Conservation (phyloP, 2,888 invertebrate species). For the Liposcelis brunnea region DNA sequence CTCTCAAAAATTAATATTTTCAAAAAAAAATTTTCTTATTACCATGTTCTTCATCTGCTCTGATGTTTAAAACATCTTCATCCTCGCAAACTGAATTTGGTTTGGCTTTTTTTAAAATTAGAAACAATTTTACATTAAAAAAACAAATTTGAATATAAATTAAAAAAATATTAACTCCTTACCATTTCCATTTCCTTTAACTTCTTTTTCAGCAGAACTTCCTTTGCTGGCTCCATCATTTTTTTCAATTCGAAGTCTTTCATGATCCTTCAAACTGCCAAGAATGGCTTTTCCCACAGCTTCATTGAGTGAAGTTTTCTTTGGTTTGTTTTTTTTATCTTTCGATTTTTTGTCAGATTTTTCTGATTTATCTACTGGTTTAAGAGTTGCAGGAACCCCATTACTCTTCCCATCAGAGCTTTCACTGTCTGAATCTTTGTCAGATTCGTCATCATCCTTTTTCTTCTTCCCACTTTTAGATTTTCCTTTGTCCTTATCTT, state of each 20-base stretch:
- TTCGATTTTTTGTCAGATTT: conserved; percentile 10
- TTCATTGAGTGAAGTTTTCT: conserved; percentile 18
- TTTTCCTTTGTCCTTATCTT: conserved; percentile 26
- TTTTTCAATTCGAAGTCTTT: conserved; percentile 16
- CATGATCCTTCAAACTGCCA: neutral
- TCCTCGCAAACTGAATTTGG: conserved; percentile 26
- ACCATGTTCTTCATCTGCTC: conserved; percentile 32
- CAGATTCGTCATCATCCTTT: conserved; percentile 17
- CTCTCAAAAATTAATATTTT: neutral
- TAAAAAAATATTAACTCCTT: too few relatives aligned
- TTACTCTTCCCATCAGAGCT: too few relatives aligned
- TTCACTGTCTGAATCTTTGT: neutral
- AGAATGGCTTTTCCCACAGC: conserved; percentile 20
- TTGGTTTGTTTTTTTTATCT: neutral
- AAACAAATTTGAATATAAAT: too few relatives aligned
- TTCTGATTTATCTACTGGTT: neutral
- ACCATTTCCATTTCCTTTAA: too few relatives aligned
- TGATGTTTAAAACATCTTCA: conserved; percentile 46
- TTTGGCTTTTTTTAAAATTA: too few relatives aligned
- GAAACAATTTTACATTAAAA: conserved; percentile 41
- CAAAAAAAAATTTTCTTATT: conserved; percentile 2
- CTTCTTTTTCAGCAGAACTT: conserved; percentile 19
- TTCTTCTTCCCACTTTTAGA: conserved; percentile 9
- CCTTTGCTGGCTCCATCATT: neutral
- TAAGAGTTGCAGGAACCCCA: too few relatives aligned